A percentile compares a stretch with the other conserved stretches of the same genome.
Evolutionary conservation across 2,113 vertebrate genomes (phyloP).

Genomic region (Anser brachyrhynchus): DNA sequence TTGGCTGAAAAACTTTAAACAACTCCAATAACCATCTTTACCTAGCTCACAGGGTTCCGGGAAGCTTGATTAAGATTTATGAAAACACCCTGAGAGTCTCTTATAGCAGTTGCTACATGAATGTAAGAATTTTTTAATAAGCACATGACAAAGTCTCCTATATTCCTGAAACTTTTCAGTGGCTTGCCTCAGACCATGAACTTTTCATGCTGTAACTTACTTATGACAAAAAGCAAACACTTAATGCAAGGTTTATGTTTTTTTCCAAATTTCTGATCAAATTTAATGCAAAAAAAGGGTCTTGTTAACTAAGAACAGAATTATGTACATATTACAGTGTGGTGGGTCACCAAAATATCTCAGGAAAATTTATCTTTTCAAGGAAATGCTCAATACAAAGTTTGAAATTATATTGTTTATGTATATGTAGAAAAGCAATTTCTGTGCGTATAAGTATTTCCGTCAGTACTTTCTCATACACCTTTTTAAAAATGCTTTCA

Average conservation of each 20-base stretch:
- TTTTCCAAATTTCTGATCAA: neutral
- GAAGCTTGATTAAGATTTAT: neutral
- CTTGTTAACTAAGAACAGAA: neutral
- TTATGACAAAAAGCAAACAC: neutral
- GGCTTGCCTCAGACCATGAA: neutral
- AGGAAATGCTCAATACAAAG: neutral
- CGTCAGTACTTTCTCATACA: neutral
- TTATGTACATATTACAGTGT: neutral
- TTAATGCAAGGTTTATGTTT: neutral
- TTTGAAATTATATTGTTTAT: constrained; percentile 14
- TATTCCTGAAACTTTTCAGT: neutral
- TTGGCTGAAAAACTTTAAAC: neutral
- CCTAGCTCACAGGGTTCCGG: neutral
- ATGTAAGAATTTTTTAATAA: neutral
- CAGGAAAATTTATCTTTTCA: constrained; percentile 1
- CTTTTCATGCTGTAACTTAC: neutral
- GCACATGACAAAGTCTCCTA: neutral
- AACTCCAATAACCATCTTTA: neutral
- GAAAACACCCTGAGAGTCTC: neutral
- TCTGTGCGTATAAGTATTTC: constrained; percentile 29
- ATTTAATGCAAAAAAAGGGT: neutral
- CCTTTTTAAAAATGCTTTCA: constrained; percentile 36
- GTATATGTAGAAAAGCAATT: neutral
- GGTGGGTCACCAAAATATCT: neutral
- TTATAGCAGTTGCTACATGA: neutral